Evolutionary conservation across 2,113 vertebrate genomes (phyloP), one percentile per base, ranked within the genome.

Genomic region (Laticauda colubrina): DNA sequence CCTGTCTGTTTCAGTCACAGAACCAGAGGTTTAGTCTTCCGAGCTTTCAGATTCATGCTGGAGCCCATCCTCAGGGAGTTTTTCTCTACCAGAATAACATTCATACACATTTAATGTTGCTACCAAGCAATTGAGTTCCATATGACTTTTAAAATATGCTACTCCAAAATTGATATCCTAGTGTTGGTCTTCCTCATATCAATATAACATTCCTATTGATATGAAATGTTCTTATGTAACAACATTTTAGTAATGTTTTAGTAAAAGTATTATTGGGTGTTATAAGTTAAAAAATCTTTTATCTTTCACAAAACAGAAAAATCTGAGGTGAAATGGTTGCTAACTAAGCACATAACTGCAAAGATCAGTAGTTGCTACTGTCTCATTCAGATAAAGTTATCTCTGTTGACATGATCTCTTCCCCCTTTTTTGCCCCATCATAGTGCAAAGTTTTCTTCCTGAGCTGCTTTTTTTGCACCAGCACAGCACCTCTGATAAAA

Each of bases 101-200:
- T 26, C 14, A 88, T 93, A 94, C 54, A 94, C 64, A 93, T 39
- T 48, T 94, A 43, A 86, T 26, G 95, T 96, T 94, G 26, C n/a
- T 94, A 53, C 55, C 39, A 93, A 93, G 91, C 94, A 91, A 81
- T 90, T 2, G 18, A 24, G 11, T 54, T 45, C 89, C 93, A 3
- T 61, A 45, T 85, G 54, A 48, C 0, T 43, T 91, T 55, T 85
- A 88, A 88, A 93, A 94, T 94, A 90, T 90, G 85, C 55, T 24
- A 6, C 2, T 94, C 85, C 89, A 69, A 94, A 93, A 14, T 4
- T 93, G 45, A 87, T 91, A 23, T 90, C 3, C 45, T 87, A 5
- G 34, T 39, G 0, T 43, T 88, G n/a, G 23, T 54, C 14, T 54
- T 89, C 23, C 12, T 90, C 8, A 21, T 8, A 39, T 61, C 54